phyloP scores from a whole-genome alignment of 2,888 invertebrate species.

The Campoplex capitator region DNA sequence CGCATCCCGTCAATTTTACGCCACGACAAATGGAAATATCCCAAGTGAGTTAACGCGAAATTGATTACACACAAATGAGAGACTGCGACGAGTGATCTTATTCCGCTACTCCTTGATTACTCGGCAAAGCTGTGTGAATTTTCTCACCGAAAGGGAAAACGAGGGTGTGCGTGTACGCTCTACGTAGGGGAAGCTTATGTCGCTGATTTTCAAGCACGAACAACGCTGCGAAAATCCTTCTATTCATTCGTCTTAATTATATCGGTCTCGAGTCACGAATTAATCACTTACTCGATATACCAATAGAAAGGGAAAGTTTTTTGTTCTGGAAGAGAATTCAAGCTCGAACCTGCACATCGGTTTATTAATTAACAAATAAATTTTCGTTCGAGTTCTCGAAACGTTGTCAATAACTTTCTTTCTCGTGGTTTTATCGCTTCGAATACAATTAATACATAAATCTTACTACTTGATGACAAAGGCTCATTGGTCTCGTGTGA shows the following conservation, averaged over 20 bases:
- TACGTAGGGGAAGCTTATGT: not conserved
- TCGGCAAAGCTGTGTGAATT: conserved; percentile 37
- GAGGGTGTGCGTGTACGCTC: not conserved
- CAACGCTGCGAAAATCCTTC: conserved; percentile 3
- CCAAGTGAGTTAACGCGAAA: conserved; percentile 58
- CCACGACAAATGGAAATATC: conserved; percentile 31
- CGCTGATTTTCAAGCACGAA: not conserved
- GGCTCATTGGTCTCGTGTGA: too few relatives aligned
- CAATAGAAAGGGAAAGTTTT: not conserved
- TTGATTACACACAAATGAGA: conserved; percentile 64
- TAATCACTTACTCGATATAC: conserved; percentile 2
- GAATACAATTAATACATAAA: not conserved
- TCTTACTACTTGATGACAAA: not conserved
- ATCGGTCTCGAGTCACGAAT: conserved; percentile 20
- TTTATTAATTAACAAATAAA: not conserved
- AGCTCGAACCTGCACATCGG: not conserved
- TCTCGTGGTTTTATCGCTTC: not conserved
- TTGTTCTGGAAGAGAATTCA: not conserved
- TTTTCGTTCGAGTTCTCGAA: not conserved
- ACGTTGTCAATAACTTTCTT: not conserved
- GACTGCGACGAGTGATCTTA: conserved; percentile 42
- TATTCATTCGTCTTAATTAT: conserved; percentile 53
- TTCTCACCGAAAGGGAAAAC: not conserved
- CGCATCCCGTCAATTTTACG: conserved; percentile 33
- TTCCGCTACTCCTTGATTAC: conserved; percentile 55